phyloP scores from a whole-genome alignment of 2,113 vertebrate species.

The Motacilla alba region DNA sequence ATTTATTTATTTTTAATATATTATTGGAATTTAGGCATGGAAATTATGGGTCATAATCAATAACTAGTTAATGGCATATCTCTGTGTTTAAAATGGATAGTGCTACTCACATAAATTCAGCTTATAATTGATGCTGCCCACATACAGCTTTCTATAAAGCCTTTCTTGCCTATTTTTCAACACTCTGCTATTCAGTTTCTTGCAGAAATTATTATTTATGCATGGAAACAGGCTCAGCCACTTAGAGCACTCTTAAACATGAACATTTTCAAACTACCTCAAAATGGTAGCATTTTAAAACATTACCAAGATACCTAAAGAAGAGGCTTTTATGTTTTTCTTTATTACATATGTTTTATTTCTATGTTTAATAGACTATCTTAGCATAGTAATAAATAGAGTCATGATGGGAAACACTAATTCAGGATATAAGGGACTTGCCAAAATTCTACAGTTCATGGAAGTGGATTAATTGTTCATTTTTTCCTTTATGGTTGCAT shows the following conservation, averaged over 20 bases:
- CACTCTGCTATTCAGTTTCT: conserved; percentile 5
- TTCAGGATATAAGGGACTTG: not conserved
- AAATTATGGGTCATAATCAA: conserved; percentile 56
- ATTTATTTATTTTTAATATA: conserved; percentile 17
- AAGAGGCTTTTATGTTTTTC: not conserved
- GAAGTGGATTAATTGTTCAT: not conserved
- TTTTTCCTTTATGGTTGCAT: not conserved
- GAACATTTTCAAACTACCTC: not conserved
- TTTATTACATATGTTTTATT: not conserved
- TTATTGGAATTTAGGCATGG: not conserved
- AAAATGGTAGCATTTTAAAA: not conserved
- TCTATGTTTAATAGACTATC: not conserved
- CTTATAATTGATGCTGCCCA: conserved; percentile 36
- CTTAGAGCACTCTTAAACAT: not conserved
- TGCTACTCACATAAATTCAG: conserved; percentile 4
- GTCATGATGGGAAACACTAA: not conserved
- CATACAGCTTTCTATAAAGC: conserved; percentile 21
- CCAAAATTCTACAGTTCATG: not conserved
- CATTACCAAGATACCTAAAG: not conserved
- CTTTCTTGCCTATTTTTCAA: conserved; percentile 5
- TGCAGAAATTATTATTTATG: not conserved
- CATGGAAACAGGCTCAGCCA: not conserved
- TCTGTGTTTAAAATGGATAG: conserved; percentile 51
- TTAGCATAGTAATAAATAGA: not conserved
- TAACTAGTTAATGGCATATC: conserved; percentile 46